phyloP scores from a whole-genome alignment of 2,113 vertebrate genomes.

The Sapayoa aenigma region DNA sequence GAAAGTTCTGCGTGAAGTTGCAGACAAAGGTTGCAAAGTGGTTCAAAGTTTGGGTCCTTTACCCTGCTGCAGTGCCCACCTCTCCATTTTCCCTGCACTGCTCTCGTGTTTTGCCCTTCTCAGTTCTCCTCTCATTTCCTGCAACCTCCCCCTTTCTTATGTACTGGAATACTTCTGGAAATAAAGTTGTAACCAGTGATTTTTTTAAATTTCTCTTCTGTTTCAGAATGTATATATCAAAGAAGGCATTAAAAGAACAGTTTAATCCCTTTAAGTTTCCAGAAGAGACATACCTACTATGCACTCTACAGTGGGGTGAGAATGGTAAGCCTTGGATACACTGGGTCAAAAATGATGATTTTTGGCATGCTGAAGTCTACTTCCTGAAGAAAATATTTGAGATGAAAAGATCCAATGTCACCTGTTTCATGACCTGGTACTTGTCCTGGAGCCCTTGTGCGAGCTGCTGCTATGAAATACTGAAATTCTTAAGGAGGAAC shows the following conservation, averaged over 20 bases:
- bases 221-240: slow-evolving; percentile 8
- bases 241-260: accelerated
- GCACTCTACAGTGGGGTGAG: neutral
- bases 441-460: neutral
- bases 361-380: accelerated
- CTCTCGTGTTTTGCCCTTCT: neutral
- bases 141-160: neutral
- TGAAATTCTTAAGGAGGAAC: neutral
- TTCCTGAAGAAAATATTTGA: neutral
- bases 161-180: neutral
- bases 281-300: accelerated
- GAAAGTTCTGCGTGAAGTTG: neutral
- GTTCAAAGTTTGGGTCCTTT: neutral
- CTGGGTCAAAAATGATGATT: accelerated
- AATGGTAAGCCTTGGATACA: accelerated
- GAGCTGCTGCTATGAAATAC: accelerated
- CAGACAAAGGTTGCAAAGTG: neutral
- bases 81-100: neutral
- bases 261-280: accelerated
- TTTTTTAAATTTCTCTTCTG: neutral
- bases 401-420: neutral
- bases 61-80: neutral
- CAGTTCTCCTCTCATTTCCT: neutral
- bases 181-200: neutral
- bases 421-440: neutral